Conservation (phyloP, 2,888 invertebrate species). For the Melipona bicolor region DNA sequence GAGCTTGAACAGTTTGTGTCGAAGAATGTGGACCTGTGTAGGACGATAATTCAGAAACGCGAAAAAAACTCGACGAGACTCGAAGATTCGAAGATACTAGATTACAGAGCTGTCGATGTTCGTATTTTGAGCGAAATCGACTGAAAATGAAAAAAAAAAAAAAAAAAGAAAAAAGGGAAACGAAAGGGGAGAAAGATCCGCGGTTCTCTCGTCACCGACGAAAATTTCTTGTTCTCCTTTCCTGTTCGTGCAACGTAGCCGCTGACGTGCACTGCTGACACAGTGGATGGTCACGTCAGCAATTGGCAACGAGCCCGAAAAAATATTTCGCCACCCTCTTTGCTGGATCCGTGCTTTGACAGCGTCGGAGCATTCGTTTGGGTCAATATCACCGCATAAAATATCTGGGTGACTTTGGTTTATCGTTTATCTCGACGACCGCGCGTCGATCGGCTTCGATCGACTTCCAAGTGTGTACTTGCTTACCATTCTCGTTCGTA, state of each 20-base stretch:
- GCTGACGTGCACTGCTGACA: slow-evolving; percentile 66
- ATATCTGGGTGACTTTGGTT: slow-evolving; percentile 47
- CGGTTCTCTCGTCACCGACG: slow-evolving; percentile 33
- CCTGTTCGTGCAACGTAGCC: slow-evolving; percentile 48
- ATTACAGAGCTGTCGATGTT: slow-evolving; percentile 34
- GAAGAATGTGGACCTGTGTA: too few relatives aligned
- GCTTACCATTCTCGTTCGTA: too few relatives aligned
- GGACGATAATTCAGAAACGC: not conserved
- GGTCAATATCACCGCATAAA: slow-evolving; percentile 56
- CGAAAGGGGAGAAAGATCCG: not conserved
- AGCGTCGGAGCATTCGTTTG: slow-evolving; percentile 28
- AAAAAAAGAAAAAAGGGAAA: too few relatives aligned
- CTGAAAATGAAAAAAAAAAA: not conserved
- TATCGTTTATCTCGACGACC: slow-evolving; percentile 23
- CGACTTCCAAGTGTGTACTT: not conserved
- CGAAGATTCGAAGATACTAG: slow-evolving; percentile 19
- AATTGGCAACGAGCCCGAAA: slow-evolving; percentile 68
- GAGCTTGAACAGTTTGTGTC: too few relatives aligned
- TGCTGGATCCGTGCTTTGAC: slow-evolving; percentile 42
- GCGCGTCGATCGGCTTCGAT: not conserved
- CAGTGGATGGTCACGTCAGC: slow-evolving; percentile 64
- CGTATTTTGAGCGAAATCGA: slow-evolving; percentile 31
- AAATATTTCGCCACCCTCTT: slow-evolving; percentile 62
- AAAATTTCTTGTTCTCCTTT: slow-evolving; percentile 43
- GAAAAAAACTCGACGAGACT: slow-evolving; percentile 1